Evolutionary conservation across 2,888 invertebrate genomes (phyloP), one percentile per base, ranked within the genome.

Genomic region (Drosophila ustulata): DNA sequence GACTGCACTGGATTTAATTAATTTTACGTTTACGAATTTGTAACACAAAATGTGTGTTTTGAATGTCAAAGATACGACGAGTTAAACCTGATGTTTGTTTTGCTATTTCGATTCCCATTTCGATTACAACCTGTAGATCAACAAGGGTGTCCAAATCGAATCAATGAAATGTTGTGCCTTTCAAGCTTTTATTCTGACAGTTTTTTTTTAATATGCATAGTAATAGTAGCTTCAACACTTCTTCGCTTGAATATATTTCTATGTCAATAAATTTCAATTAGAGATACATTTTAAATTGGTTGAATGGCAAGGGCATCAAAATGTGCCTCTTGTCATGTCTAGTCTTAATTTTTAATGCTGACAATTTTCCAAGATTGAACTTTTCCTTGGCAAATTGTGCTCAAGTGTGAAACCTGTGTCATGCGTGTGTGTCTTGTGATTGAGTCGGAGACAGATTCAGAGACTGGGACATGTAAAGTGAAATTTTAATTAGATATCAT

Each of bases 1-100:
- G 39, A 70, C 56, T 71, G 11, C 43, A 70, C 56, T 71, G 72
- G 73, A 76, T 89, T 88, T 87, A 81, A 89, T 85, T 85, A 89
- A 77, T 70, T 81, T 71, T 52, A 74, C 66, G 74, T 66, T 74
- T 74, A 49, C 71, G 28, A 67, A 66, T 66, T 71, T 71, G 66
- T 52, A 70, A 55, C 61, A 63, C 47, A 58, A 45, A 66, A 41
- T 34, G 34, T 56, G 25, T 65, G 56, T 47, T 59, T 47, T 18
- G 32, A 58, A 39, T 45, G 62, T 30, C 56, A 56, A 56, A 56
- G 45, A 46, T 18, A 3, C 26, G 6, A 43, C 8, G 26, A 37
- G 26, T 9, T n/a, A 3, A 61, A 53, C 51, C 43, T 53, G 49
- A 26, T 37, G 23, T 53, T 57, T 46, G 56, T 7, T 56, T 52